Evolutionary conservation across 2,888 invertebrate species (phyloP).

Genomic region (Phragmatobia fuliginosa): DNA sequence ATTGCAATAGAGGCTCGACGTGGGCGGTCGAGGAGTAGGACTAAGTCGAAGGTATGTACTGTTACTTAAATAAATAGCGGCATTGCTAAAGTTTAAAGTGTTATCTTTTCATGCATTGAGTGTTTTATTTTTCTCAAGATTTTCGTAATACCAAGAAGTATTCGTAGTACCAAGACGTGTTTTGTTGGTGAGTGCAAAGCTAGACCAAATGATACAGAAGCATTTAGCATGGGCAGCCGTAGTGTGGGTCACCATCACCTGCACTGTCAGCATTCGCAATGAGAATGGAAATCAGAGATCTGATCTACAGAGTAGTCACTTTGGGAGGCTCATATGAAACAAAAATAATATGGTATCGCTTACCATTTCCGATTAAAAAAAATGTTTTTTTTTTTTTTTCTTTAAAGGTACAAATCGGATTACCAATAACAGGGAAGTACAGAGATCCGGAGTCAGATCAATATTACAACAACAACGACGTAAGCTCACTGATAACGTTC

Average conservation of each 20-base stretch:
- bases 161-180: too few species aligned
- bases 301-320: too few species aligned
- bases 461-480: slow-evolving; percentile 96
- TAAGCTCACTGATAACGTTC: slow-evolving; percentile 74
- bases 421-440: slow-evolving; percentile 96
- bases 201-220: too few species aligned
- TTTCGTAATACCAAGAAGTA: neutral
- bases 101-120: neutral
- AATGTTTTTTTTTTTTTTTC: slow-evolving; percentile 8
- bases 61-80: neutral
- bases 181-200: too few species aligned
- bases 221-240: too few species aligned
- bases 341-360: neutral
- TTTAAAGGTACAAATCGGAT: slow-evolving; percentile 92
- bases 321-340: too few species aligned
- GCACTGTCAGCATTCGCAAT: too few species aligned
- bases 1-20: slow-evolving; percentile 85
- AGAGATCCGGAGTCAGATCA: slow-evolving; percentile 96
- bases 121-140: neutral
- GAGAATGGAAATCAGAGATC: too few species aligned
- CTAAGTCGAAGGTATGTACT: slow-evolving; percentile 89
- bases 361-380: neutral
- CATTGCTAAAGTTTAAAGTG: neutral
- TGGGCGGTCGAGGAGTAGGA: slow-evolving; percentile 90
- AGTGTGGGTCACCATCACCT: too few species aligned